phyloP scores from a whole-genome alignment of 2,888 invertebrate genomes.

The Protodeltote pygarga region DNA sequence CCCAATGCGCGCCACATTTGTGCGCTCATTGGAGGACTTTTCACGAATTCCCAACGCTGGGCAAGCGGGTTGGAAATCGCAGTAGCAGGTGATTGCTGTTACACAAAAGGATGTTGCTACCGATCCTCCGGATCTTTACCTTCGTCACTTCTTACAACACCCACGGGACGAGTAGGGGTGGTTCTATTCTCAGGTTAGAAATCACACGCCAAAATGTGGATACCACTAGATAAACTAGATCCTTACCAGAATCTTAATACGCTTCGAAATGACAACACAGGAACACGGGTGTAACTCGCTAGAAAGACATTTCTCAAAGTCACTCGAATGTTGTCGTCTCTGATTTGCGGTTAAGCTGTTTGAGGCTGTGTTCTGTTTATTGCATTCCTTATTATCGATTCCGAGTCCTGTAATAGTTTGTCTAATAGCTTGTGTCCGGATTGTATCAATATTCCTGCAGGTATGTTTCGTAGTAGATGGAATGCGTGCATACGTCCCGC shows the following conservation, averaged over 20 bases:
- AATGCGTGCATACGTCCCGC: not conserved
- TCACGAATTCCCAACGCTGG: no score
- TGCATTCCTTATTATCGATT: constrained; percentile 4
- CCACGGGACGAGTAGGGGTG: no score
- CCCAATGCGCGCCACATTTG: no score
- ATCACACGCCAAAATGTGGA: no score
- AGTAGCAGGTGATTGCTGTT: no score
- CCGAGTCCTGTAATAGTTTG: constrained; percentile 1
- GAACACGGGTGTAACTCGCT: constrained; percentile 8
- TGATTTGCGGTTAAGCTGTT: constrained; percentile 13
- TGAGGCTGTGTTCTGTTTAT: not conserved
- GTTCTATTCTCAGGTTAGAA: no score
- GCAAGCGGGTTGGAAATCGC: no score
- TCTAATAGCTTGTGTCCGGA: not conserved
- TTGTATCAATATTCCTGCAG: not conserved
- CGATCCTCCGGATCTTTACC: no score
- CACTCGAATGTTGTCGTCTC: no score
- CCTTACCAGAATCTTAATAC: constrained; percentile 7
- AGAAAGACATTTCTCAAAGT: constrained; percentile 24
- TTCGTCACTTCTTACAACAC: no score
- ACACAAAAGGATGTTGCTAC: no score
- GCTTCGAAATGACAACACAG: constrained; percentile 13
- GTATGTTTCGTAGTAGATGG: not conserved
- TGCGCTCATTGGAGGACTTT: no score
- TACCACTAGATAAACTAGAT: constrained; percentile 14